Base-by-base conservation (phyloP, 2,888 invertebrate genomes). In the Marasmarcha lunaedactyla region DNA sequence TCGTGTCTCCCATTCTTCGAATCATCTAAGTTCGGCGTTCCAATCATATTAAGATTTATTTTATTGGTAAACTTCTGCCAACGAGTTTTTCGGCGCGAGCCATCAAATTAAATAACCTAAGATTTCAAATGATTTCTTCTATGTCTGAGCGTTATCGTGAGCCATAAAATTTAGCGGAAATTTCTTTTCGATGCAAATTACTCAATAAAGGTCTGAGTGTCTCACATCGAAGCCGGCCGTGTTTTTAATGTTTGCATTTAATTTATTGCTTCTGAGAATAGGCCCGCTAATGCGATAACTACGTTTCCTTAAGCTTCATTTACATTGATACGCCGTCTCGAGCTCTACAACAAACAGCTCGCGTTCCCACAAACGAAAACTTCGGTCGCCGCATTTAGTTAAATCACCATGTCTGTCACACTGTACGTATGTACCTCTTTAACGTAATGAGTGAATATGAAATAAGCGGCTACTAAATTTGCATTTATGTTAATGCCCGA, bases 181-280 rank as follows among this genome's bases (percentile, higher is more conserved):
- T 48, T 49, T 46, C 46, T 47, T 52, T 47, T 40, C 46, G 45
- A 48, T 46, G 51, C 51, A 51, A 53, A 53, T 51, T 51, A 51
- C 43, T 44, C 44, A 44, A 42, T 51, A 47, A 47, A 45, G 50
- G 46, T 46, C 42, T 47, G 20, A 20, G 7, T 48, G 46, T 50
- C 45, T 49, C 45, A 44, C 47, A 53, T 52, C 48, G 49, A 49
- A 56, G 53, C 51, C 51, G 39, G 46, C 46, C 52, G 51, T 54
- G 54, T 57, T 44, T 45, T 43, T 43, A 48, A 49, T 55, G 54
- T 52, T 56, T 54, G 46, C 45, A 46, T 52, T 52, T 57, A 56
- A 57, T 55, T 55, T 60, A 63, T 62, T 56, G 58, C 56, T 53
- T 54, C 54, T 55, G 51, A 49, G 54, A 54, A 51, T 53, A 52